Conservation (phyloP, 2,888 invertebrate species). For the Tetramorium bicarinatum region DNA sequence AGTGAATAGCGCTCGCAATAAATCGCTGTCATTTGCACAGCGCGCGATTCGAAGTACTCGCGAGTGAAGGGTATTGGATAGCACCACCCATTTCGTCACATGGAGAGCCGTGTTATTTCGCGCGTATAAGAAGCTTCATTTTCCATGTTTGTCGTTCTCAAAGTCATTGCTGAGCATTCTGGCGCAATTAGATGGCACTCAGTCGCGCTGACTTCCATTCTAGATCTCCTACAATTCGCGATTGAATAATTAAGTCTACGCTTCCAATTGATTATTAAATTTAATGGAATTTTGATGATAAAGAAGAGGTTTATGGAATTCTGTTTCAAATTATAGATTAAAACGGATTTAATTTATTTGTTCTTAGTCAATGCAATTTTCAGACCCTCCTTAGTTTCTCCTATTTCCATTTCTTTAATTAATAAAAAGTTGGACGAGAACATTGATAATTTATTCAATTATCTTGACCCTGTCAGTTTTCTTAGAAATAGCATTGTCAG, state of each 20-base stretch:
- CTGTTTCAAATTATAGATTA: neutral
- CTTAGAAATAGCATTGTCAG: slow-evolving; percentile 25
- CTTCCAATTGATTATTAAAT: neutral
- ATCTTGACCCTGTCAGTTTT: slow-evolving; percentile 54
- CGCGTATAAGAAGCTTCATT: slow-evolving; percentile 51
- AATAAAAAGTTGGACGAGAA: slow-evolving; percentile 31
- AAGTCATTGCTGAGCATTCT: slow-evolving; percentile 82
- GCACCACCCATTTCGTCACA: slow-evolving; percentile 49
- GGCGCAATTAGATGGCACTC: slow-evolving; percentile 73
- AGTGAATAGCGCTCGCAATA: slow-evolving; percentile 45
- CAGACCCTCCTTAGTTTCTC: too few relatives aligned
- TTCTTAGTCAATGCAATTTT: neutral
- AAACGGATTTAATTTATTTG: neutral
- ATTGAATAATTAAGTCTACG: neutral
- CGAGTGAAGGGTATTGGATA: slow-evolving; percentile 57
- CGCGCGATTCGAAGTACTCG: neutral
- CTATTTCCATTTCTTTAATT: slow-evolving; percentile 14
- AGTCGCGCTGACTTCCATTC: neutral
- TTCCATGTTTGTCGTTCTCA: slow-evolving; percentile 79
- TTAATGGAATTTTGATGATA: neutral
- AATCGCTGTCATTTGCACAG: slow-evolving; percentile 44
- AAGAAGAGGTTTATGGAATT: neutral
- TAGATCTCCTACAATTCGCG: neutral
- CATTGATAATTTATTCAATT: slow-evolving; percentile 29
- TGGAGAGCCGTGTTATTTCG: slow-evolving; percentile 40